Evolutionary conservation across 2,888 invertebrate species (phyloP).

Genomic region (Cerceris ruficornis): DNA sequence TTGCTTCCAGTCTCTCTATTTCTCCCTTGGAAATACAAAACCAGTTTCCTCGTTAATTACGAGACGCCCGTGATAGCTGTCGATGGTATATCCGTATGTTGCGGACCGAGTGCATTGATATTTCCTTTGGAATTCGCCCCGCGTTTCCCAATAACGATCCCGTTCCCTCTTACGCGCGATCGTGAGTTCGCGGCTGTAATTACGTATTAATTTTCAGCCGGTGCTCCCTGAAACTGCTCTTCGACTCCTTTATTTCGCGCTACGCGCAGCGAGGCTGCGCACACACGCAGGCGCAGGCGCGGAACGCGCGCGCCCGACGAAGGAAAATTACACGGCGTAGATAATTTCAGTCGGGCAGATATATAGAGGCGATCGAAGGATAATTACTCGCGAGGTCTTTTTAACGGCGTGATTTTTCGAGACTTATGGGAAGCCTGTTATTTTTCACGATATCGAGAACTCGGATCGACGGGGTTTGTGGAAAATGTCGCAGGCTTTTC

Average conservation of each 20-base stretch:
- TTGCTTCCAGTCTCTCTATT: neutral
- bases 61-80: slow-evolving; percentile 18
- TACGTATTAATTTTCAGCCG: slow-evolving; percentile 40
- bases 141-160: slow-evolving; percentile 69
- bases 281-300: neutral
- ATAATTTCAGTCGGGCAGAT: slow-evolving; percentile 48
- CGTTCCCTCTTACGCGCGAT: slow-evolving; percentile 37
- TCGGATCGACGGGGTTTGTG: too few relatives aligned
- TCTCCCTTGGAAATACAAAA: slow-evolving; percentile 17
- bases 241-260: slow-evolving; percentile 6
- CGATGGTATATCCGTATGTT: slow-evolving; percentile 17
- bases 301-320: neutral
- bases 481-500: too few relatives aligned
- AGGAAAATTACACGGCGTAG: slow-evolving; percentile 62
- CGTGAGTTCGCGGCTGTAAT: slow-evolving; percentile 23
- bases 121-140: slow-evolving; percentile 55
- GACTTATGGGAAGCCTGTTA: slow-evolving; percentile 21
- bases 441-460: neutral
- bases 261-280: neutral
- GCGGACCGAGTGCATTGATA: slow-evolving; percentile 21
- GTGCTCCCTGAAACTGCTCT: slow-evolving; percentile 14
- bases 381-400: slow-evolving; percentile 40
- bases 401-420: slow-evolving; percentile 33
- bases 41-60: slow-evolving; percentile 36
- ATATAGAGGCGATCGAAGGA: slow-evolving; percentile 43